Evolutionary conservation across 1,140 invertebrate genomes (phyloP).

Genomic region (Vanessa atalanta): DNA sequence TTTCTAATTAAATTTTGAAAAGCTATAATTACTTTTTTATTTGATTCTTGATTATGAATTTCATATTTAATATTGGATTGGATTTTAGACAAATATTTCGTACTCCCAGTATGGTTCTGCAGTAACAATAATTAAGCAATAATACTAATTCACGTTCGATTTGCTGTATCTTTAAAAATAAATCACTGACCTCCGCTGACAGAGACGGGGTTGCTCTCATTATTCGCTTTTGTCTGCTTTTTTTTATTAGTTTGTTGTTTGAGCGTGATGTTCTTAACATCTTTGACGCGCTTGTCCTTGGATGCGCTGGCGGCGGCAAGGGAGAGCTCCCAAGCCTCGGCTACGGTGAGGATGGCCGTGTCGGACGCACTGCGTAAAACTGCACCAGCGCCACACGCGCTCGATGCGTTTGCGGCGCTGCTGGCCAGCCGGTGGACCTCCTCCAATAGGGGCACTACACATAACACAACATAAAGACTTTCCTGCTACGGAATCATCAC

Average conservation of each 20-base stretch:
- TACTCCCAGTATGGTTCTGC: too few species aligned
- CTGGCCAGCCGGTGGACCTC: constrained; percentile 47
- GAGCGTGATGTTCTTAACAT: constrained; percentile 84
- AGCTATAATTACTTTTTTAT: background rate
- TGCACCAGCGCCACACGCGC: constrained; percentile 34
- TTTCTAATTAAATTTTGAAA: background rate
- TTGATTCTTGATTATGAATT: background rate
- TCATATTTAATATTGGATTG: too few species aligned
- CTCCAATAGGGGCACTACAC: constrained; percentile 56
- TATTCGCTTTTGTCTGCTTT: constrained; percentile 55
- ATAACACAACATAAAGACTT: too few species aligned
- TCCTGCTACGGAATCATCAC: too few species aligned
- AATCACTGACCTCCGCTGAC: constrained; percentile 53
- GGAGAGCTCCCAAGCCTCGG: constrained; percentile 82
- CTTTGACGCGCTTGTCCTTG: constrained; percentile 91
- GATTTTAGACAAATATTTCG: too few species aligned
- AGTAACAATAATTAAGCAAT: too few species aligned
- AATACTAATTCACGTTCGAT: too few species aligned
- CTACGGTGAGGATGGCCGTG: constrained; percentile 68
- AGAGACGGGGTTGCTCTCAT: constrained; percentile 45
- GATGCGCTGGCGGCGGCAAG: constrained; percentile 90
- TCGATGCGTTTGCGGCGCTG: constrained; percentile 29
- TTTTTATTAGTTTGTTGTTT: constrained; percentile 72
- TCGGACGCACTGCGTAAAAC: constrained; percentile 66
- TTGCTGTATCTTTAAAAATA: too few species aligned